Evolutionary conservation across 2,888 invertebrate genomes (phyloP), one percentile per base, ranked within the genome.

Genomic region (Dryocosmus kuriphilus): DNA sequence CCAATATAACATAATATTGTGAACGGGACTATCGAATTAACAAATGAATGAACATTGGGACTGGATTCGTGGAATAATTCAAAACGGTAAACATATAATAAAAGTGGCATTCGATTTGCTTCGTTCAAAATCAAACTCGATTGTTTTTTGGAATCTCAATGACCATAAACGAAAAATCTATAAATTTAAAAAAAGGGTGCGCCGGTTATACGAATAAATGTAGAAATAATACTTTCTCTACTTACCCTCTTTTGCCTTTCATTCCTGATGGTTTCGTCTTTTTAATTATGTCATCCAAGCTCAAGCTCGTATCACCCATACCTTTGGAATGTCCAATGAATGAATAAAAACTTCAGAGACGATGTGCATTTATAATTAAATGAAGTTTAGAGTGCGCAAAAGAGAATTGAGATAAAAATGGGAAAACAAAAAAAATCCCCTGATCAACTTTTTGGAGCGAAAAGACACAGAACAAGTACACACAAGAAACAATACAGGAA

Each of bases 231-330:
- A 67, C 80, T 79, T 51, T 78, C 51, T 11, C 27, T 1, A 38
- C 87, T 88, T 78, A 88, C 89, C 89, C 87, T 87, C 89, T 88
- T 84, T 87, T 86, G 75, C 88, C 87, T 77, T 89, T 87, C 88
- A 89, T 89, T 79, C 82, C 83, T 83, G 86, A 84, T 77, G 86
- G 86, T 88, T 90, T 90, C 27, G 86, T 84, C 78, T 89, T 91
- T 83, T 91, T 91, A 83, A 92, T 92, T 85, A 92, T 92, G 82
- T 92, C 92, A 86, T 92, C 92, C 80, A 92, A 86, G 85, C 92
- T 92, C 81, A 91, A 79, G 62, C 89, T 86, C 79, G 81, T 82
- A 85, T 89, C 89, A 82, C 88, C 89, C 89, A 89, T 89, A 27
- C 61, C 63, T 46, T 41, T n/a, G 32, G 19, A 51, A n/a, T 14